These are phyloP conservation scores for Microcebus griseorufus DNA, from an alignment of 2,113 vertebrate species.

Conservation along the genomic window DNA sequence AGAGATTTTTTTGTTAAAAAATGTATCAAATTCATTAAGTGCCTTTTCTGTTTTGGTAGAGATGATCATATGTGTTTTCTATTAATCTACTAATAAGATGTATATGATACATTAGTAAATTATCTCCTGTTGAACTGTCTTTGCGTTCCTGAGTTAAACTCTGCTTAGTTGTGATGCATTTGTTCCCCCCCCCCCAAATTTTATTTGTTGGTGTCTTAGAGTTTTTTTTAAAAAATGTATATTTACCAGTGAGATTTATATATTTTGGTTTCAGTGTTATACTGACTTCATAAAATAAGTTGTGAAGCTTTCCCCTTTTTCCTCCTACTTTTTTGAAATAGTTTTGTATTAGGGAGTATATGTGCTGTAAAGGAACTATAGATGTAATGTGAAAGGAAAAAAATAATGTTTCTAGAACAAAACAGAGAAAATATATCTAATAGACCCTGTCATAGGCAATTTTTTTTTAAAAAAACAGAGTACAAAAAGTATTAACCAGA, in stretches of 20 bases:
- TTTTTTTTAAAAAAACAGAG: not conserved
- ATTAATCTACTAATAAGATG: not conserved
- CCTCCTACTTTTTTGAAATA: not conserved
- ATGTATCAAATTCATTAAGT: not conserved
- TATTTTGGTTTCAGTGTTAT: not conserved
- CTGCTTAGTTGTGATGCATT: not conserved
- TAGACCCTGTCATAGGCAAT: not conserved
- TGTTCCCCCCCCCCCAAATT: not conserved
- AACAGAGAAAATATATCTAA: not conserved
- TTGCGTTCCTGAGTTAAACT: not conserved
- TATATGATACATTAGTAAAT: not conserved
- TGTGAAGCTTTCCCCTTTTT: not conserved
- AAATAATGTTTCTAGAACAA: not conserved
- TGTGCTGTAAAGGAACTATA: not conserved
- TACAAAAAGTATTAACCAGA: not conserved
- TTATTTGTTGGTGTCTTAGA: not conserved
- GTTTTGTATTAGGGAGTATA: not conserved
- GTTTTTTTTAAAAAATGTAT: not conserved
- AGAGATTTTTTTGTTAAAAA: not conserved
- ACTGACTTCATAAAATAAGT: not conserved
- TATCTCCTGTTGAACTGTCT: not conserved
- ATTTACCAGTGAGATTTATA: not conserved
- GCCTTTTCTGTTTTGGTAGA: not conserved
- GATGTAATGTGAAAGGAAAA: not conserved
- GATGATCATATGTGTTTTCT: not conserved